Conservation (phyloP, 1,140 invertebrate genomes). For the Dendroctonus ponderosae region DNA sequence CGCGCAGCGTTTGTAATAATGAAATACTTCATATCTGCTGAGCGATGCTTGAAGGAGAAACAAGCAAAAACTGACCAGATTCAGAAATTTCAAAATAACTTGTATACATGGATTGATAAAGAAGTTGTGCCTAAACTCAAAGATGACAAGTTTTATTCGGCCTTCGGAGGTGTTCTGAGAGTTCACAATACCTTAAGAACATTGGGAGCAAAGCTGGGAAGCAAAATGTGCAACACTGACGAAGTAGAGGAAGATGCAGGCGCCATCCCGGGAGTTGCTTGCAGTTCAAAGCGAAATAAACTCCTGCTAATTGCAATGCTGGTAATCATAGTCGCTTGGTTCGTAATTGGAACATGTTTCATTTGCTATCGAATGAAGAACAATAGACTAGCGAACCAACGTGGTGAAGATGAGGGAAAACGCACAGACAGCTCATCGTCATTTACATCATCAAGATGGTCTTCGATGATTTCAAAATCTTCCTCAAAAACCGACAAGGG, state of each 20-base stretch:
- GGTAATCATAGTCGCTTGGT: slow-evolving; percentile 45
- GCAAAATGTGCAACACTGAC: slow-evolving; percentile 8
- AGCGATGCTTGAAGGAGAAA: slow-evolving; percentile 53
- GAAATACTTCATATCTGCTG: slow-evolving; percentile 57
- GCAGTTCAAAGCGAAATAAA: slow-evolving; percentile 12
- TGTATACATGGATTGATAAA: slow-evolving; percentile 58
- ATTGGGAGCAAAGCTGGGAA: slow-evolving; percentile 21
- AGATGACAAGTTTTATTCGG: slow-evolving; percentile 61
- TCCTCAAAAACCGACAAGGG: slow-evolving; percentile 20
- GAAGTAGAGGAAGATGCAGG: slow-evolving; percentile 32
- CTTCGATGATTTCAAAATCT: slow-evolving; percentile 29
- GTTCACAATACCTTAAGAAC: slow-evolving; percentile 57
- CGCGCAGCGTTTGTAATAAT: slow-evolving; percentile 56
- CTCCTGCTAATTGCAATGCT: slow-evolving; percentile 42
- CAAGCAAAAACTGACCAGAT: slow-evolving; percentile 46
- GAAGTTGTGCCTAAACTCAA: slow-evolving; percentile 57
- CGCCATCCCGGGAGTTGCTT: slow-evolving; percentile 6
- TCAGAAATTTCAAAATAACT: slow-evolving; percentile 56
- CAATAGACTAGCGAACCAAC: slow-evolving; percentile 3
- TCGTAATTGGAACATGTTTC: slow-evolving; percentile 44
- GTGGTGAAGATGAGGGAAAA: slow-evolving; percentile 3
- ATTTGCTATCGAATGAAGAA: slow-evolving; percentile 44
- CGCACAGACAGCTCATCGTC: slow-evolving; percentile 11
- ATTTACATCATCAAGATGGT: slow-evolving; percentile 29
- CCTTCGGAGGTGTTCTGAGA: slow-evolving; percentile 59